Base-by-base conservation (phyloP, 2,113 vertebrate species). In the Choloepus hoffmanni region DNA sequence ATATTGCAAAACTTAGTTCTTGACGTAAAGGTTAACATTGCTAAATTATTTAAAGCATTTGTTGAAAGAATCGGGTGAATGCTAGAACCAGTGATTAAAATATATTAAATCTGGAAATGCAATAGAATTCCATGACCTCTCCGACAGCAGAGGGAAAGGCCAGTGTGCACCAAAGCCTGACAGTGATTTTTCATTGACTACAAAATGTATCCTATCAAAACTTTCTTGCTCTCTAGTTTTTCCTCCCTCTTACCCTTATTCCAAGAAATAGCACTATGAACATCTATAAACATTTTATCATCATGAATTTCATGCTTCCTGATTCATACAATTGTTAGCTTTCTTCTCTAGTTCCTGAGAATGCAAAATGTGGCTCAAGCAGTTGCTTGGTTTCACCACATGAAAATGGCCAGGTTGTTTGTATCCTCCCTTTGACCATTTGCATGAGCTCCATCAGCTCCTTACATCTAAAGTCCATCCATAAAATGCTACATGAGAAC, bases 401-500 rank as follows among this genome's bases (percentile, higher is more conserved):
- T 95, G 95, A 40, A 93, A 90, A 84, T 85, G 79, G 74, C 55
- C 0, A 1, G 82, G 95, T 96, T 97, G 43, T 55, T 89, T 91
- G 85, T 94, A 26, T 95, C 96, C 96, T 98, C 95, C 88, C 96
- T 72, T 70, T 96, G 96, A 96, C 97, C 97, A 95, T 95, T 95
- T 92, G 83, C 92, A 87, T 92, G 85, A 97, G 95, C 96, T 77
- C 72, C 94, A 96, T 97, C 97, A 88, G 96, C 11, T 97, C 97
- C 85, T 62, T 95, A 94, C 96, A 93, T 92, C 97, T 97, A 97
- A 97, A 97, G 70, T 82, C 85, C 95, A 95, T 78, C 96, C 97
- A 97, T 98, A 98, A 98, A 98, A 76, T 92, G 76, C 36, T 96
- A 83, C 77, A 53, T 95, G 97, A 97, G 85, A 94, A 86, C 92